These are phyloP conservation scores for Ormyrus nitidulus DNA, from an alignment of 2,888 invertebrate genomes.

Conservation along the genomic window DNA sequence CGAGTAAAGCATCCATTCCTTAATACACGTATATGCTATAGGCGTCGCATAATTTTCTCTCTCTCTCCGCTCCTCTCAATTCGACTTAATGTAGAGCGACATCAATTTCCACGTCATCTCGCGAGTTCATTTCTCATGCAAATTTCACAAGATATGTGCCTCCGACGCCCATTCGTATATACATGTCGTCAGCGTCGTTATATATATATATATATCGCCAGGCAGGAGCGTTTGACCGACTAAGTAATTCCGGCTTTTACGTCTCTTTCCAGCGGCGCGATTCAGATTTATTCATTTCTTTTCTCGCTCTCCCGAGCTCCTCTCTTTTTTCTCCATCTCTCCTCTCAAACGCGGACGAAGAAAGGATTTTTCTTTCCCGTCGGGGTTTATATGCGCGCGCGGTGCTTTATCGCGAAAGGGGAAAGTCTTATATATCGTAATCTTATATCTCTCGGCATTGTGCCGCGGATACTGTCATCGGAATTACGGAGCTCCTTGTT, in stretches of 20 bases:
- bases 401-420: no score
- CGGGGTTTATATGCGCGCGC: no score
- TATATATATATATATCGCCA: background rate
- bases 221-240: no score
- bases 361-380: background rate
- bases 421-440: no score
- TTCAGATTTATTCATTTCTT: constrained; percentile 33
- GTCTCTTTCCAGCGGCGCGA: constrained; percentile 14
- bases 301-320: background rate
- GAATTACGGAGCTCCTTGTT: no score
- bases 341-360: background rate
- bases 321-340: background rate
- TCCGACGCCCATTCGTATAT: background rate
- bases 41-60: no score
- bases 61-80: constrained; percentile 14
- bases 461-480: no score
- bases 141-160: constrained; percentile 36
- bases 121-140: constrained; percentile 48
- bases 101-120: constrained; percentile 42
- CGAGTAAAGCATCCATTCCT: no score
- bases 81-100: constrained; percentile 39
- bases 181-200: constrained; percentile 1
- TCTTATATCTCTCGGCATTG: no score
- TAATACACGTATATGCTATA: no score
- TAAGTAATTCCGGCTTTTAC: constrained; percentile 34